Base-by-base conservation (phyloP, 1,140 invertebrate genomes). In the Solen grandis region DNA sequence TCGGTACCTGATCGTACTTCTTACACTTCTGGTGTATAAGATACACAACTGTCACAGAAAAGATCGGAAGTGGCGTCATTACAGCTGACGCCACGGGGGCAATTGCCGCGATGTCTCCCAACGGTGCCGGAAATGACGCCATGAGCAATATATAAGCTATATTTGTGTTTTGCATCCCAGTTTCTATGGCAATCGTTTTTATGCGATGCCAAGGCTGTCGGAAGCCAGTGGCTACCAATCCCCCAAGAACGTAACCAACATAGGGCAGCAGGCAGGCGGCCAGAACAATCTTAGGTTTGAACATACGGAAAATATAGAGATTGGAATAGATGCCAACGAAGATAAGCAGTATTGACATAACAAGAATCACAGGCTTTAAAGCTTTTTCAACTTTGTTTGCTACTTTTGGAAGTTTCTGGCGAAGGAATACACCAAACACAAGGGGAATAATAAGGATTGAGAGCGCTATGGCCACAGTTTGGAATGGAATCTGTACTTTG, bases 251-350 rank as follows among this genome's bases (percentile, higher is more conserved):
- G 92, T 98, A 99, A 5, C 98, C 98, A 27, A 96, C 89, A 94
- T 96, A 98, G 0, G 98, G 97, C 59, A 99, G 92, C 1, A 95
- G 94, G 88, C 97, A 94, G 16, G 97, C 97, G 27, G 96, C 95
- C 10, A 97, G 86, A 33, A 96, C 86, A 65, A 97, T 59, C 72
- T 75, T 69, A 1, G 85, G 86, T 4, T 90, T 92, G 8, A 97
- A 96, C 86, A 99, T 91, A 88, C 96, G 92, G 88, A 99, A 99
- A 57, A 99, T 95, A 92, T 97, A 99, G 14, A 96, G 92, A 92
- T 99, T 99, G 0, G 97, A 96, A 57, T 96, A 94, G 36, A 97
- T 95, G 0, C 98, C 98, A 93, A 99, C 98, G n/a, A 96, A 93
- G 5, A 99, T 94, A 60, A 99, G 93, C 68, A 98, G 97, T 3